Evolutionary conservation across 2,113 vertebrate genomes (phyloP).

Genomic region (Colossoma macropomum): DNA sequence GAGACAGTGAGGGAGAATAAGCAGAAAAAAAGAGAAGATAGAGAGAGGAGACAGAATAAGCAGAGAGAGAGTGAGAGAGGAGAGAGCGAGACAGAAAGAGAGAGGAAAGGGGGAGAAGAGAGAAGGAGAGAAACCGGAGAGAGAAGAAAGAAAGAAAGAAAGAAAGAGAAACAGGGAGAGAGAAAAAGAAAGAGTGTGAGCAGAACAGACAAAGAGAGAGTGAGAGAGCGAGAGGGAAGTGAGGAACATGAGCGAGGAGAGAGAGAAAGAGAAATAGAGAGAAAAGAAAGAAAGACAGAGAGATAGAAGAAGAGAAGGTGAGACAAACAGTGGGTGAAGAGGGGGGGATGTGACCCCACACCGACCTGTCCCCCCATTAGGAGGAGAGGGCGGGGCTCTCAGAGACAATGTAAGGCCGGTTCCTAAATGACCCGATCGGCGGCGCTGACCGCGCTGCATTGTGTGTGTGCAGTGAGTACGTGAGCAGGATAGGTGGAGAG

Average conservation of each 20-base stretch:
- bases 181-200: neutral
- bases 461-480: slow-evolving; percentile 32
- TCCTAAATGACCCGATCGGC: slow-evolving; percentile 34
- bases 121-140: neutral
- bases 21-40: neutral
- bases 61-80: neutral
- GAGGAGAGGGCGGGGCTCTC: neutral
- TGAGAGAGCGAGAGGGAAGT: neutral
- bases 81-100: neutral
- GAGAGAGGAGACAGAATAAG: too few species aligned
- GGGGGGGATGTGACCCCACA: slow-evolving; percentile 23
- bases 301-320: neutral
- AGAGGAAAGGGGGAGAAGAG: neutral
- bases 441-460: neutral
- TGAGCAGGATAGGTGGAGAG: slow-evolving; percentile 31
- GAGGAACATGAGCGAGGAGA: neutral
- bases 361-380: slow-evolving; percentile 19
- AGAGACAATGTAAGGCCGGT: slow-evolving; percentile 11
- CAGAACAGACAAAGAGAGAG: neutral
- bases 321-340: neutral
- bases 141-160: neutral
- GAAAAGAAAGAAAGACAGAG: too few species aligned
- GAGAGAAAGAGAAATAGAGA: neutral
- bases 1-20: too few species aligned
- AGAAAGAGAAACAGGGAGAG: neutral